Evolutionary conservation across 1,140 invertebrate genomes (phyloP).

Genomic region (Dendrolimus punctatus): DNA sequence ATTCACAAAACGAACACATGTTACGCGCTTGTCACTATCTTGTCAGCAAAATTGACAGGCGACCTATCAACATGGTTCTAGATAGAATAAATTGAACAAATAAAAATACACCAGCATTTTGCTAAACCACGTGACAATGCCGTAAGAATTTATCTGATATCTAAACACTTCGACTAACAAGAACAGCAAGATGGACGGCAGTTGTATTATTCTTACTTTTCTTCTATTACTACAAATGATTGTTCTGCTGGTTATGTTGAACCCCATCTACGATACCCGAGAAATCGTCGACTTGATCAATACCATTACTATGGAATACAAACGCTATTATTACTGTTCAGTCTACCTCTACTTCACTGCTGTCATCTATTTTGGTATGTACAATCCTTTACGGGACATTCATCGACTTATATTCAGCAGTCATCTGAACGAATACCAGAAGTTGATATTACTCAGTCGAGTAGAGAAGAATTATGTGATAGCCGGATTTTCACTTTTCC

Average conservation of each 20-base stretch:
- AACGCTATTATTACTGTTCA: slow-evolving; percentile 14
- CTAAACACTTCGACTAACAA: background rate
- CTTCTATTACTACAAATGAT: slow-evolving; percentile 47
- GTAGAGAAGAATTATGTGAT: slow-evolving; percentile 50
- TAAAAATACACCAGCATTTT: slow-evolving; percentile 16
- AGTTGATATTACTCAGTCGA: slow-evolving; percentile 29
- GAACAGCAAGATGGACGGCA: slow-evolving; percentile 38
- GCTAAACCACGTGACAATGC: slow-evolving; percentile 3
- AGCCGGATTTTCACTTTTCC: slow-evolving; percentile 47
- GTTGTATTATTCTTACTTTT: slow-evolving; percentile 30
- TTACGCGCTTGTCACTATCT: slow-evolving; percentile 15
- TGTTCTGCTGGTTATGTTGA: slow-evolving; percentile 37
- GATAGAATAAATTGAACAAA: slow-evolving; percentile 13
- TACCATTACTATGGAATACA: slow-evolving; percentile 19
- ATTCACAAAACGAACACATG: slow-evolving; percentile 25
- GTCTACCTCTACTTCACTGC: slow-evolving; percentile 32
- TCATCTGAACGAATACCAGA: slow-evolving; percentile 29
- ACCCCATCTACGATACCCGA: slow-evolving; percentile 41
- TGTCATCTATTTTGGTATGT: slow-evolving; percentile 48
- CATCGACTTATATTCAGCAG: slow-evolving; percentile 25
- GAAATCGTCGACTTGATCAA: slow-evolving; percentile 30
- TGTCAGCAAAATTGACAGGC: slow-evolving; percentile 13
- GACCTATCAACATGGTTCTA: slow-evolving; percentile 2
- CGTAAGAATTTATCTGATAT: background rate
- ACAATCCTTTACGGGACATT: slow-evolving; percentile 31